These are phyloP conservation scores for Meloidogyne floridensis DNA, from an alignment of 1,140 invertebrate species.

Conservation along the genomic window DNA sequence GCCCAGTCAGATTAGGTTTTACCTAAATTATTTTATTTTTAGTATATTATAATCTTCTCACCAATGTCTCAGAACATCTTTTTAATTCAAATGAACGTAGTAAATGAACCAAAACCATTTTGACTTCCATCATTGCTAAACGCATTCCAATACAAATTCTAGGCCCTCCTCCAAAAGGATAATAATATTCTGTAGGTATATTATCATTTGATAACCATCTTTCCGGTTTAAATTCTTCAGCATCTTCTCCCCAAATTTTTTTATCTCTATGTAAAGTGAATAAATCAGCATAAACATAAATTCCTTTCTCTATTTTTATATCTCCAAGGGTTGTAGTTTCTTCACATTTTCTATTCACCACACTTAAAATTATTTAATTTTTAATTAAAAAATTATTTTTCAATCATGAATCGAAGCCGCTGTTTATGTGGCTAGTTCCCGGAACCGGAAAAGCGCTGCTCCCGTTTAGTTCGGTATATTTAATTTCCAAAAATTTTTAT, in stretches of 20 bases:
- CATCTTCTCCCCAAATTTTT: slow-evolving; percentile 45
- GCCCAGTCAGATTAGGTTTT: slow-evolving; percentile 17
- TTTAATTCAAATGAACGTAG: slow-evolving; percentile 54
- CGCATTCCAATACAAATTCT: slow-evolving; percentile 71
- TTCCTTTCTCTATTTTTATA: slow-evolving; percentile 30
- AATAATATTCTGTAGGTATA: slow-evolving; percentile 64
- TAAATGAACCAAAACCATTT: slow-evolving; percentile 69
- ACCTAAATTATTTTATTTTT: slow-evolving; percentile 12
- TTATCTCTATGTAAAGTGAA: slow-evolving; percentile 37
- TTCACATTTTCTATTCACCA: slow-evolving; percentile 29
- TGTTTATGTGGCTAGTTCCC: neutral
- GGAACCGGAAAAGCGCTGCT: too few relatives aligned
- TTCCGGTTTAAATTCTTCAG: slow-evolving; percentile 43
- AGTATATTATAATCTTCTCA: neutral
- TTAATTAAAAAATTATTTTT: slow-evolving; percentile 1
- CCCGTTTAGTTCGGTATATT: too few relatives aligned
- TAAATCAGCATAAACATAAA: slow-evolving; percentile 29
- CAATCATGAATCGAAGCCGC: neutral
- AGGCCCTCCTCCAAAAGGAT: slow-evolving; percentile 70
- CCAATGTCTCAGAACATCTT: slow-evolving; percentile 9
- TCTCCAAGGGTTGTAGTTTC: slow-evolving; percentile 37
- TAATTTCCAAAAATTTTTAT: too few relatives aligned
- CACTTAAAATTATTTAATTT: slow-evolving; percentile 23
- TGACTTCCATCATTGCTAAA: slow-evolving; percentile 74
- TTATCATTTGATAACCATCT: slow-evolving; percentile 21